Evolutionary conservation across 2,797 vertebrate genomes (phyloP).

Genomic region (Lutjanus argentimaculatus): DNA sequence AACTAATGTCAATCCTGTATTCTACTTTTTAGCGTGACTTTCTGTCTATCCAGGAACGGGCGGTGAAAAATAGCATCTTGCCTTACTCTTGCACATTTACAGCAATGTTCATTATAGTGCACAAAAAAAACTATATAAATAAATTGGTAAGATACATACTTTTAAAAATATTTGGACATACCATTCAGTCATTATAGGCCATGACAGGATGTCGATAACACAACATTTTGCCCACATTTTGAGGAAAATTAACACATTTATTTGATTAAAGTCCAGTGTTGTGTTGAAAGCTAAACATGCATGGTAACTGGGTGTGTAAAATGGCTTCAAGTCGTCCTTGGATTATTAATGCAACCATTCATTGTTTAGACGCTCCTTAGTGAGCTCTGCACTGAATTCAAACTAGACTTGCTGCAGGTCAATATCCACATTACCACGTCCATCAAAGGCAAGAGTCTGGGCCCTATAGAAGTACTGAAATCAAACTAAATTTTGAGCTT

Average conservation of each 20-base stretch:
- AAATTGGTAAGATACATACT: no score
- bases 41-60: no score
- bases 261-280: neutral
- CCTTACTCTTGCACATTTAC: no score
- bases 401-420: constrained; percentile 3
- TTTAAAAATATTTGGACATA: no score
- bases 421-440: neutral
- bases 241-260: neutral
- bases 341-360: neutral
- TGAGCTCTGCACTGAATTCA: constrained; percentile 12
- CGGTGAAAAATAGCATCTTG: no score
- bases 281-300: neutral
- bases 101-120: no score
- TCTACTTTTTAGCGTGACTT: no score
- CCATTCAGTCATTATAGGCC: no score
- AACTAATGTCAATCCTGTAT: no score
- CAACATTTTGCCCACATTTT: neutral
- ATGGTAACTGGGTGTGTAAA: neutral
- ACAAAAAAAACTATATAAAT: no score
- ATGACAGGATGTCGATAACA: neutral
- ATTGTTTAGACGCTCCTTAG: neutral
- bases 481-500: neutral
- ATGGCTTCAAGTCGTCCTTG: neutral
- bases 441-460: neutral
- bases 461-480: no score